These are phyloP conservation scores for Sylvilagus bachmani DNA, from an alignment of 2,113 vertebrate genomes.

Conservation along the genomic window DNA sequence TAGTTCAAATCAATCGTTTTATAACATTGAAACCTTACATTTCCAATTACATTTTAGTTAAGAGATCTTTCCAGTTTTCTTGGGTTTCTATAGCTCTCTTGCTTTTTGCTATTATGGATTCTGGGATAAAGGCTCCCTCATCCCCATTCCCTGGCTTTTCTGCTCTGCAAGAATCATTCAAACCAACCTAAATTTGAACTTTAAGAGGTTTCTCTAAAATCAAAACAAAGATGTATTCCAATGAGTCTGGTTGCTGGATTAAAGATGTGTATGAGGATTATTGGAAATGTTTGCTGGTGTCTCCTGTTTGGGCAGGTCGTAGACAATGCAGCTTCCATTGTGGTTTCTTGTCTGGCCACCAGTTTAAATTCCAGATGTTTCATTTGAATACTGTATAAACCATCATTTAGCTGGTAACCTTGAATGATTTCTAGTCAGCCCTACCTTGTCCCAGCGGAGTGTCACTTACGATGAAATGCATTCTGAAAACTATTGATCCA, in stretches of 20 bases:
- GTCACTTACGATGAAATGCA: conserved; percentile 87
- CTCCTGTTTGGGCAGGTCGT: neutral
- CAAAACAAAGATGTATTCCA: neutral
- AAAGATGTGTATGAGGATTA: neutral
- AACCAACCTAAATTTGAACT: conserved; percentile 47
- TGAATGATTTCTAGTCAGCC: conserved; percentile 85
- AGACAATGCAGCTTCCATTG: neutral
- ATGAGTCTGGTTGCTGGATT: neutral
- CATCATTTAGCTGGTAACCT: conserved; percentile 80
- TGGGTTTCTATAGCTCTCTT: conserved; percentile 19
- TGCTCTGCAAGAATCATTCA: conserved; percentile 33
- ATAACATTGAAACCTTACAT: conserved; percentile 1
- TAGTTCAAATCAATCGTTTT: conserved; percentile 58
- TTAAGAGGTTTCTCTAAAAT: conserved; percentile 46
- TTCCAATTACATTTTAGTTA: conserved; percentile 47
- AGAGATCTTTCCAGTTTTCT: conserved; percentile 14
- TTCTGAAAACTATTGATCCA: conserved; percentile 86
- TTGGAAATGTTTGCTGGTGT: neutral
- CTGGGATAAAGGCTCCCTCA: neutral
- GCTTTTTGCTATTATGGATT: neutral
- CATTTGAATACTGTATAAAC: conserved; percentile 73
- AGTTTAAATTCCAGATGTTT: conserved; percentile 84
- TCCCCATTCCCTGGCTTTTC: neutral
- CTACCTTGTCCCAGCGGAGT: conserved; percentile 79
- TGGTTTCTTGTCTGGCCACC: conserved; percentile 76